A percentile compares a stretch with the other conserved stretches of the same genome.
phyloP scores from a whole-genome alignment of 2,113 vertebrate species.

The Turnix velox region DNA sequence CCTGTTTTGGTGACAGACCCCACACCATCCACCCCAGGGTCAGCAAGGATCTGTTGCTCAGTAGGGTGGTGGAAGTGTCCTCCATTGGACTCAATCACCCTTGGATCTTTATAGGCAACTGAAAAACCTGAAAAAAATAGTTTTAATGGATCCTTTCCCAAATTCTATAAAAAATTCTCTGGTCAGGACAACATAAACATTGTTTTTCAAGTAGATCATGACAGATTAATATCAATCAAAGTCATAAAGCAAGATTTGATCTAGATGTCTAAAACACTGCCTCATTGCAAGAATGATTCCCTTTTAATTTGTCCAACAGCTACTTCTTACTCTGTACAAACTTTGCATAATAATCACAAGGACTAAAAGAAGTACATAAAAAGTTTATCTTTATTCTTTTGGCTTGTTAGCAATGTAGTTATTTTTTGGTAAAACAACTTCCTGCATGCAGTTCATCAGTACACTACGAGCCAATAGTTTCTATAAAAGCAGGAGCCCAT shows the following conservation, averaged over 20 bases:
- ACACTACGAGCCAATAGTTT: slow-evolving; percentile 69
- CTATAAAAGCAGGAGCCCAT: slow-evolving; percentile 73
- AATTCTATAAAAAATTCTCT: not conserved
- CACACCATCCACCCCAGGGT: not conserved
- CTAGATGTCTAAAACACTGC: not conserved
- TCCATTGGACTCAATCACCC: not conserved
- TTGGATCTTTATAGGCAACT: not conserved
- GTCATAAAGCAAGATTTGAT: not conserved
- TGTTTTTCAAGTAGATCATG: not conserved
- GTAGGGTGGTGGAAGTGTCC: not conserved
- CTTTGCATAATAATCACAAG: slow-evolving; percentile 34
- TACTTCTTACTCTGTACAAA: not conserved
- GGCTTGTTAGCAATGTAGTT: slow-evolving; percentile 69
- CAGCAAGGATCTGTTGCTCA: not conserved
- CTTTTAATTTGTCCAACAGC: not conserved
- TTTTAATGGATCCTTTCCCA: not conserved
- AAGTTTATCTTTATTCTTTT: slow-evolving; percentile 85
- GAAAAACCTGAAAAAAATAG: not conserved
- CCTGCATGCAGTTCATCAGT: slow-evolving; percentile 84
- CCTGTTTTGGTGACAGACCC: not conserved
- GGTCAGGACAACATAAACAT: not conserved
- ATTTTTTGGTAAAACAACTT: slow-evolving; percentile 76
- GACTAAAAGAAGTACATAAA: slow-evolving; percentile 73
- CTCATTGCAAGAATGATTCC: not conserved
- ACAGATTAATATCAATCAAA: not conserved